phyloP scores from a whole-genome alignment of 2,113 vertebrate species.

The Pseudorectes ferrugineus region DNA sequence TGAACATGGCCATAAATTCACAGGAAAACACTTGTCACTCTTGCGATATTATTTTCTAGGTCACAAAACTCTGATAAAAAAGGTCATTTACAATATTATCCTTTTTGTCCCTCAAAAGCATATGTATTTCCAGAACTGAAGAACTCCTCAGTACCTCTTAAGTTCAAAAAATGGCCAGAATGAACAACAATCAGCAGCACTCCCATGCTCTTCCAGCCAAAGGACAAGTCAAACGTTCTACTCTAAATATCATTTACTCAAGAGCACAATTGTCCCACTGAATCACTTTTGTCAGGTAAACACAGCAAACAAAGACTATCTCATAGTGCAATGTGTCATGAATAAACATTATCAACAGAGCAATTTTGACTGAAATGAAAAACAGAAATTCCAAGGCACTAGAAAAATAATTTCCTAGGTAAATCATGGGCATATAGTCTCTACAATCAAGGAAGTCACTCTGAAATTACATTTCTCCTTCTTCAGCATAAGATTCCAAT shows the following conservation, averaged over 20 bases:
- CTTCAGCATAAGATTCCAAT: background rate
- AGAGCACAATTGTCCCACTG: background rate
- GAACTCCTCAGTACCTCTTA: background rate
- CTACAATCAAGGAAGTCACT: background rate
- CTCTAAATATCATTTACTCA: background rate
- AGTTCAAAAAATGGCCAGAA: background rate
- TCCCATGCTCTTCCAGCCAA: background rate
- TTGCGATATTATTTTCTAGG: background rate
- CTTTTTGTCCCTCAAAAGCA: background rate
- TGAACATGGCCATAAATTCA: background rate
- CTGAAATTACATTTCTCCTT: background rate
- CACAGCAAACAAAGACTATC: background rate
- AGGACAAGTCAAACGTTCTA: background rate
- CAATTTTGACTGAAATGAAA: background rate
- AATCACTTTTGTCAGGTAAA: background rate
- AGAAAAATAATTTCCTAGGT: background rate
- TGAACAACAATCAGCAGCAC: background rate
- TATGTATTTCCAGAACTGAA: background rate
- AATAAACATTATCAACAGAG: background rate
- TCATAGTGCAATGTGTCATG: background rate
- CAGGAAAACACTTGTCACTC: background rate
- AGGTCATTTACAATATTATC: background rate
- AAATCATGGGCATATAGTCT: background rate
- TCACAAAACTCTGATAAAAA: background rate
- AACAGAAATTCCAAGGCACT: background rate